Conservation (phyloP, 2,888 invertebrate genomes). For the Leistus spinibarbis region DNA sequence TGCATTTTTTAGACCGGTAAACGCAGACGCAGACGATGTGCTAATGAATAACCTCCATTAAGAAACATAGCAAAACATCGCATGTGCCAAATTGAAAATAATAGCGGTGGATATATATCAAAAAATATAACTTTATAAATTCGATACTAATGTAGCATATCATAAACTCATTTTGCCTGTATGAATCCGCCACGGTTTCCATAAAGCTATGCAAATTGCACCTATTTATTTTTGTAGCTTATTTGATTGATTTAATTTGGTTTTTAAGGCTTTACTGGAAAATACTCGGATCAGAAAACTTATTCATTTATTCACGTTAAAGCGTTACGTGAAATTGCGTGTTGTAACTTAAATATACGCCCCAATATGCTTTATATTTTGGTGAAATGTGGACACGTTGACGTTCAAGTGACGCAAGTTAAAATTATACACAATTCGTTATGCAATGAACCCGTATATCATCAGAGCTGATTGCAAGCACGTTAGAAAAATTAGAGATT, state of each 20-base stretch:
- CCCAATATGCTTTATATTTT: neutral
- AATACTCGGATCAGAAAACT: neutral
- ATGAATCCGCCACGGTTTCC: neutral
- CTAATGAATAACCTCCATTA: no score
- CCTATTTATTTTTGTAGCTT: neutral
- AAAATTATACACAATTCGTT: neutral
- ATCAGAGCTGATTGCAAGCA: neutral
- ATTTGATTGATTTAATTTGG: neutral
- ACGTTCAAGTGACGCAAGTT: neutral
- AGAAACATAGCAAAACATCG: neutral
- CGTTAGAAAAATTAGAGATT: constrained; percentile 16
- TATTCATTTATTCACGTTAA: neutral
- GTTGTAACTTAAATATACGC: neutral
- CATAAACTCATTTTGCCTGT: neutral
- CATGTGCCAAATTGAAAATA: neutral
- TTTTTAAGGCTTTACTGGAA: neutral
- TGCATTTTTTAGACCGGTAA: no score
- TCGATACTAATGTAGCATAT: neutral
- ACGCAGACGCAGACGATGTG: no score
- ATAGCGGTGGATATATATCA: neutral
- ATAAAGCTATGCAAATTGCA: neutral
- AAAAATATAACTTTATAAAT: neutral
- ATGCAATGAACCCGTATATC: constrained; percentile 5
- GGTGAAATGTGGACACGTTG: neutral
- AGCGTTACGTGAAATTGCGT: neutral